Conservation (phyloP, 2,113 vertebrate genomes). For the Lycocorax pyrrhopterus region DNA sequence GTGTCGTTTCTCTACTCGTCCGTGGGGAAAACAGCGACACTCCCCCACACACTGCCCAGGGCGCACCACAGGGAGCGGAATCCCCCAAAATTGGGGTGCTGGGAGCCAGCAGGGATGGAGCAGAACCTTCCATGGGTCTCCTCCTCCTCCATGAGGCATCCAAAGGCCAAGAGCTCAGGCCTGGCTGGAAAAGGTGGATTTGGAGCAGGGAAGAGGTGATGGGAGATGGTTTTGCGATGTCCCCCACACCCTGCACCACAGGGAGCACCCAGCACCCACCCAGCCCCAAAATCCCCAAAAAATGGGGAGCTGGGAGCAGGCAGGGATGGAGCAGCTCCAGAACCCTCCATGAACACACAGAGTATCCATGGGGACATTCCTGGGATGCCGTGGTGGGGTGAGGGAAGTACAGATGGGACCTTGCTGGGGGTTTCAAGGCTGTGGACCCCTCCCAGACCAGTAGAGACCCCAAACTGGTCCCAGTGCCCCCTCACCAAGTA, state of each 20-base stretch:
- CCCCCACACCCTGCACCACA: background rate
- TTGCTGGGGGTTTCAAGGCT: background rate
- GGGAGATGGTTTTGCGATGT: background rate
- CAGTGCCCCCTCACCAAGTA: constrained; percentile 81
- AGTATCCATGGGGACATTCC: background rate
- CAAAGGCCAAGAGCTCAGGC: background rate
- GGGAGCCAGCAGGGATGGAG: background rate
- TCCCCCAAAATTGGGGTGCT: background rate
- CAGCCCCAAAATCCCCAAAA: background rate
- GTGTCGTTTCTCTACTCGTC: no score
- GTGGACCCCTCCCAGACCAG: background rate
- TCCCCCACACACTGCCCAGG: no score
- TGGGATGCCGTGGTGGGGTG: background rate
- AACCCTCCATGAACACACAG: background rate
- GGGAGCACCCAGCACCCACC: background rate
- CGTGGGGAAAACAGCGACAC: no score
- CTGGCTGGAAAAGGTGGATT: background rate
- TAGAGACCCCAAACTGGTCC: background rate
- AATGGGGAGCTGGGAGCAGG: background rate
- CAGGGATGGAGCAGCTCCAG: background rate
- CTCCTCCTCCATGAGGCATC: background rate
- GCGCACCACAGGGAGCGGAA: background rate
- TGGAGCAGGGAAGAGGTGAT: background rate
- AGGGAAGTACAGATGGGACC: background rate
- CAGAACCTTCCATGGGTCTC: background rate